Evolutionary conservation across 1,140 invertebrate genomes (phyloP), one percentile per base, ranked within the genome.

Genomic region (Cyrtorhinus lividipennis): DNA sequence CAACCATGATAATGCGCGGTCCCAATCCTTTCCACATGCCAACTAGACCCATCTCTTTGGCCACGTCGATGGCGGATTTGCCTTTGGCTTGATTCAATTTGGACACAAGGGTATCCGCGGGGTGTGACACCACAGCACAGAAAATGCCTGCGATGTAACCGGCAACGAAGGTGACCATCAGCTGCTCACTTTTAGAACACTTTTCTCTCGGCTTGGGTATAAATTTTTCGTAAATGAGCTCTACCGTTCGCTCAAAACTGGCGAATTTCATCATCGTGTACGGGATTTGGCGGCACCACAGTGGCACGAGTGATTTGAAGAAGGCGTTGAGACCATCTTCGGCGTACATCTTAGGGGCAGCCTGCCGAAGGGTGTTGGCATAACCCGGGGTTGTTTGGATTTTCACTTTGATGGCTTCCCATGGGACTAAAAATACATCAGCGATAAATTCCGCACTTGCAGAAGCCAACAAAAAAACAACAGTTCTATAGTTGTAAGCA

Each of bases 211-310:
- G 94, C 76, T 97, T 98, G 18, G 94, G 95, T 59, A 98, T 93
- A 63, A 90, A 86, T 70, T 83, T 77, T 67, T 81, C 83, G 71
- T 63, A 72, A 0, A 99, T 73, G 60, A 94, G 76, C 76, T 99
- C 97, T 12, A 99, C 83, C 1, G 97, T 99, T 71, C 90, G 83
- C 77, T 99, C 97, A 77, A 99, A 99, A 79, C 95, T 99, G 65
- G 96, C 95, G 75, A 99, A 99, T 78, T 99, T 99, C 96, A 99
- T 99, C 97, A 99, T 99, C 59, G 97, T 99, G 81, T 99, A 99
- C 2, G 97, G 97, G 73, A 99, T 99, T 80, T 99, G 97, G 72
- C 95, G 76, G 75, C 91, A 85, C 97, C 96, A 99, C 30, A 99
- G 80, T 24, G 97, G 97, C 26, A 95, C 91, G 61, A 99, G 76